These are phyloP conservation scores for Anas flavirostris DNA, from an alignment of 2,797 vertebrate genomes.

Conservation along the genomic window DNA sequence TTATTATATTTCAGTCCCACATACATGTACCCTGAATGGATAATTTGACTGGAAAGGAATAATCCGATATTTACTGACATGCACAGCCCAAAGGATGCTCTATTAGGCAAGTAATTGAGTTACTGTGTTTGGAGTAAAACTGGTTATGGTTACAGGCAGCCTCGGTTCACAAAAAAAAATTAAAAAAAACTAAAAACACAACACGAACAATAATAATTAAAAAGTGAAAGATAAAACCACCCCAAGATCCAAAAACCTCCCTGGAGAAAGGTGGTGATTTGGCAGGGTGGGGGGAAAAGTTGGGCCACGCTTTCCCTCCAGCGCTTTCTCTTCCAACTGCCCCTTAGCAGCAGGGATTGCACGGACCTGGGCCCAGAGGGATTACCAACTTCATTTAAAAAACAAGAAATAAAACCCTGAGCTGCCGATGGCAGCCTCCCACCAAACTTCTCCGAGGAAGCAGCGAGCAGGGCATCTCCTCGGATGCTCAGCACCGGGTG, in stretches of 20 bases:
- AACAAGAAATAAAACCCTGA: neutral
- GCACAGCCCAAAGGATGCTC: conserved; percentile 20
- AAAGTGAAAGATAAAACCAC: neutral
- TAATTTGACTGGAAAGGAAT: conserved; percentile 2
- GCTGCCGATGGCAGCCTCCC: neutral
- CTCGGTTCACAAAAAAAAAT: neutral
- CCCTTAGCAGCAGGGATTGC: neutral
- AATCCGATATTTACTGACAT: neutral
- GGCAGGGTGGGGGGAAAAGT: neutral
- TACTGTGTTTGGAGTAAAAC: neutral
- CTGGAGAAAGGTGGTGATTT: neutral
- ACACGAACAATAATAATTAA: no score
- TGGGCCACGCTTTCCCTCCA: neutral
- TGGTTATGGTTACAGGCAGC: conserved; percentile 39
- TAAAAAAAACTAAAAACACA: neutral
- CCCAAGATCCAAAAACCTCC: neutral
- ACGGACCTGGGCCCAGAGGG: neutral
- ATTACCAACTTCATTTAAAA: neutral
- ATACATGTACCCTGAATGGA: conserved; percentile 35
- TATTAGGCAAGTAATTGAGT: neutral
- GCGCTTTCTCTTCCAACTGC: rapidly evolving
- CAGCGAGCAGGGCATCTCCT: neutral
- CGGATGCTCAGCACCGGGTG: neutral
- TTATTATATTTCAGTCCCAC: neutral
- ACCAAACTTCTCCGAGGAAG: neutral